Conservation (phyloP, 2,113 vertebrate genomes). For the Circaetus cinerascens region DNA sequence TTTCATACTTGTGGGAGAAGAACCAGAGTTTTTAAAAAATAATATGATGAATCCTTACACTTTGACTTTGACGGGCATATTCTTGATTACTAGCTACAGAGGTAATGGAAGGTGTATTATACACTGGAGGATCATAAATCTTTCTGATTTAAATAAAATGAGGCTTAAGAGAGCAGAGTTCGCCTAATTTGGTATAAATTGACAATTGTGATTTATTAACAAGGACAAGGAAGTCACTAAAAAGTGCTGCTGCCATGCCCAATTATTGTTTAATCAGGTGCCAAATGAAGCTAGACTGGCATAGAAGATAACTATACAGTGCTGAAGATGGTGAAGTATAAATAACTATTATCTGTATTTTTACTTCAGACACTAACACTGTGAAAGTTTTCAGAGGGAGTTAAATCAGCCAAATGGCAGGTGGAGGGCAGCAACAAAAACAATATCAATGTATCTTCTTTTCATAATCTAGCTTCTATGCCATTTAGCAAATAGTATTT, state of each 20-base stretch:
- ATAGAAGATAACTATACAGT: background rate
- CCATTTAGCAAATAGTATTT: background rate
- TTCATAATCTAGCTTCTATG: background rate
- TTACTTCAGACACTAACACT: background rate
- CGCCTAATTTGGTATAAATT: constrained; percentile 43
- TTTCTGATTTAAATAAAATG: constrained; percentile 65
- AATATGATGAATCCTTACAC: background rate
- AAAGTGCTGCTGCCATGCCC: constrained; percentile 41
- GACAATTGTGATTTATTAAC: constrained; percentile 66
- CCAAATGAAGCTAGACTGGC: constrained; percentile 13
- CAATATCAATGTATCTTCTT: background rate
- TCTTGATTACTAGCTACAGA: constrained; percentile 17
- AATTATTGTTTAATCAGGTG: constrained; percentile 28
- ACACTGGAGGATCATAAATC: constrained; percentile 46
- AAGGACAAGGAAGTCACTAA: constrained; percentile 60
- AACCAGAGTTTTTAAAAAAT: constrained; percentile 11
- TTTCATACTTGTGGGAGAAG: background rate
- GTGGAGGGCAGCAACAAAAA: background rate
- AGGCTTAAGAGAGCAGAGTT: constrained; percentile 53
- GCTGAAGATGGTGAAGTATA: background rate
- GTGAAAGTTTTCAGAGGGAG: background rate
- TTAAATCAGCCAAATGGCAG: background rate
- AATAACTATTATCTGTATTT: background rate
- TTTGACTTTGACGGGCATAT: constrained; percentile 34
- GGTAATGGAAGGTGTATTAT: constrained; percentile 35